These are phyloP conservation scores for Ramazzottius varieornatus DNA, from an alignment of 2,888 invertebrate genomes.

Conservation along the genomic window DNA sequence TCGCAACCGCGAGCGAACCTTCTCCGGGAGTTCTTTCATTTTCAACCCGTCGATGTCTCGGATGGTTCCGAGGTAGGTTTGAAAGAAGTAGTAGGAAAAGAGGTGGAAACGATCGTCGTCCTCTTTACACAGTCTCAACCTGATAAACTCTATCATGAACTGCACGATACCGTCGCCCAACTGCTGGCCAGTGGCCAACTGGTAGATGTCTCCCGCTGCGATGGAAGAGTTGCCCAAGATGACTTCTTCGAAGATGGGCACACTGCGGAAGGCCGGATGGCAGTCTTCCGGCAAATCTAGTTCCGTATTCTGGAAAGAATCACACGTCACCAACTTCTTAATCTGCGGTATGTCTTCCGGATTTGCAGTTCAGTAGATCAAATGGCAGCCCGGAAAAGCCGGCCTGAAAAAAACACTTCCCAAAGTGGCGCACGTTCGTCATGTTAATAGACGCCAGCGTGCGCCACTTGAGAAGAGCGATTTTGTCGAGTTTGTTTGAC, in stretches of 20 bases:
- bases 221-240: neutral
- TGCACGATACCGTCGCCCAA: neutral
- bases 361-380: no score
- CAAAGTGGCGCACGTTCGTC: no score
- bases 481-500: no score
- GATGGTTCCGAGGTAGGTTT: neutral
- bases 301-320: neutral
- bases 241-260: neutral
- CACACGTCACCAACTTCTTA: no score
- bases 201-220: neutral
- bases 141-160: neutral
- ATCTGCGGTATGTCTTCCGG: no score
- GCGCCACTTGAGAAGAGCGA: no score
- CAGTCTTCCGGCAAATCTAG: neutral
- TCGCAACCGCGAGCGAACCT: neutral
- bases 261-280: neutral
- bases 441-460: no score
- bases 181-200: neutral
- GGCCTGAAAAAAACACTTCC: no score
- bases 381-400: no score
- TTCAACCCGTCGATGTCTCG: neutral
- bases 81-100: neutral
- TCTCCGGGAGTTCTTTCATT: neutral
- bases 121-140: neutral
- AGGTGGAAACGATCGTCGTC: neutral